Conservation (phyloP, 2,113 vertebrate species). For the Etia nguti region DNA sequence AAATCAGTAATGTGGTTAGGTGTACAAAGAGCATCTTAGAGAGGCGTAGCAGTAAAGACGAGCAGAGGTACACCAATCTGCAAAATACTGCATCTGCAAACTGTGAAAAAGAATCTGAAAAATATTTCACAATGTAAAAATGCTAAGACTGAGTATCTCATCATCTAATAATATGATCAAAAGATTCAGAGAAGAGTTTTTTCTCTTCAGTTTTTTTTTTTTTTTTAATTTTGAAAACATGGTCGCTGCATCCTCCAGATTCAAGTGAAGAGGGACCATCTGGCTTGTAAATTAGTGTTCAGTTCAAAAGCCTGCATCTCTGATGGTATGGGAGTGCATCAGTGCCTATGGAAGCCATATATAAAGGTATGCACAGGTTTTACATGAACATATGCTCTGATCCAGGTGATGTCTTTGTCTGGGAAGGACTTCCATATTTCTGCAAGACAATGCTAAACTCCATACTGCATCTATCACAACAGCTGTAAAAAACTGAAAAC, state of each 20-base stretch:
- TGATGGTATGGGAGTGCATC: not conserved
- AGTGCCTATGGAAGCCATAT: not conserved
- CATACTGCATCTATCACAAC: too few relatives aligned
- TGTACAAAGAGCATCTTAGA: not conserved
- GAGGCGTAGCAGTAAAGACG: not conserved
- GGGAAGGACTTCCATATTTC: too few relatives aligned
- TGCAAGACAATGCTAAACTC: too few relatives aligned
- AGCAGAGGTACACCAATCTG: not conserved
- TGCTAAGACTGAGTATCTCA: not conserved
- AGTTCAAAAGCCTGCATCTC: not conserved
- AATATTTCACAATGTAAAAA: not conserved
- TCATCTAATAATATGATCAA: not conserved
- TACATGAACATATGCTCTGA: too few relatives aligned
- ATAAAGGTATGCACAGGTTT: not conserved
- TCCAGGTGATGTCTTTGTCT: too few relatives aligned
- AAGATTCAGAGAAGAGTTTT: not conserved
- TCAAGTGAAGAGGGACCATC: not conserved
- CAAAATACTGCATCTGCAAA: not conserved
- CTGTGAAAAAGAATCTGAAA: rapidly evolving
- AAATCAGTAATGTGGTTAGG: not conserved
- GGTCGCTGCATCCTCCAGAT: not conserved
- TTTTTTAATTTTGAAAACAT: not conserved
- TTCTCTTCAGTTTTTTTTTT: not conserved
- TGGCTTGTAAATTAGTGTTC: not conserved
- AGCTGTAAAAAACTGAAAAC: too few relatives aligned